A percentile compares a stretch with the other conserved stretches of the same genome.
Evolutionary conservation across 2,888 invertebrate species (phyloP).

Genomic region (Digitonthophagus gazella): DNA sequence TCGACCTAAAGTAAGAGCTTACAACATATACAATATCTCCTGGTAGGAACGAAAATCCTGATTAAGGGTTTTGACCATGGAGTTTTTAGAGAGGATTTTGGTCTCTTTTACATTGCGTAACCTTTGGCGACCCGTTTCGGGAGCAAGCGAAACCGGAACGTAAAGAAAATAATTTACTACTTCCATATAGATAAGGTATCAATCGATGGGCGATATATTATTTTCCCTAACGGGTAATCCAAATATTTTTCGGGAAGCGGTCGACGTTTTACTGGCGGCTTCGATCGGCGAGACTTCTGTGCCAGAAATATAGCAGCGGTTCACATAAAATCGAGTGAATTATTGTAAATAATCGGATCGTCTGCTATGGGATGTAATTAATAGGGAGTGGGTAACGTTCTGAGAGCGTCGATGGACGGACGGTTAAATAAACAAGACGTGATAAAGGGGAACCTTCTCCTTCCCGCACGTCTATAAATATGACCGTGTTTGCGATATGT

Average conservation of each 20-base stretch:
- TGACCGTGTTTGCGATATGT: too few relatives aligned
- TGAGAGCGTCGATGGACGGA: not conserved
- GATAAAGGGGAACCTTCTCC: not conserved
- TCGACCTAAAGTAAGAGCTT: not conserved
- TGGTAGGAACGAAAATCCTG: not conserved
- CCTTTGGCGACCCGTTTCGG: not conserved
- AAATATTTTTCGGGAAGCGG: not conserved
- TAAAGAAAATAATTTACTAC: not conserved
- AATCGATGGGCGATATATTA: not conserved
- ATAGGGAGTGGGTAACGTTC: not conserved
- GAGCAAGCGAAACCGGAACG: not conserved
- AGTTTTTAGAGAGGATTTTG: not conserved
- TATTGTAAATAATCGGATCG: slow-evolving; percentile 15
- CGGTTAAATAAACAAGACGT: not conserved
- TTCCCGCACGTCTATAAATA: too few relatives aligned
- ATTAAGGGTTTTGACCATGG: not conserved
- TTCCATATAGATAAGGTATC: not conserved
- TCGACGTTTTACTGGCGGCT: slow-evolving; percentile 1
- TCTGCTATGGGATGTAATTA: not conserved
- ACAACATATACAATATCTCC: not conserved
- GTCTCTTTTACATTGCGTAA: not conserved
- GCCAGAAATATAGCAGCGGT: slow-evolving; percentile 2
- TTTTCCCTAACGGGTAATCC: not conserved
- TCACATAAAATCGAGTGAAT: slow-evolving; percentile 13
- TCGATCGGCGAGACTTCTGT: not conserved